Base-by-base conservation (phyloP, 1,140 invertebrate species). In the Drosophila pallidifrons region DNA sequence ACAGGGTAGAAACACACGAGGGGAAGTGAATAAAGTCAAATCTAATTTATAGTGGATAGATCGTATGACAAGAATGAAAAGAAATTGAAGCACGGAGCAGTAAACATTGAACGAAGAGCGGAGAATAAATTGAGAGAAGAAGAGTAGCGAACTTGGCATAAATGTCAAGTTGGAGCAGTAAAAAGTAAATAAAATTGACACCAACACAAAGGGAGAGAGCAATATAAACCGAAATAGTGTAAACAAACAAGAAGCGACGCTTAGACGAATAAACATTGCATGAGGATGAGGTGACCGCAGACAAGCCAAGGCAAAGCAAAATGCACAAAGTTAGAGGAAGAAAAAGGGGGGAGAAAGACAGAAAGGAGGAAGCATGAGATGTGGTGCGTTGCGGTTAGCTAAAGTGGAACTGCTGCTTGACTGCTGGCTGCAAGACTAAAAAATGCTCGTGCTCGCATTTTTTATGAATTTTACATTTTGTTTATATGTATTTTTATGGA, bases 251-350 rank as follows among this genome's bases (percentile, higher is more conserved):
- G 55, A 77, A 82, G 61, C 82, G 69, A 72, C 59, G 79, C 82
- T 87, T 87, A 79, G 79, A 57, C 69, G 81, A 87, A 87, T 82
- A 86, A 87, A 86, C 79, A 87, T 60, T 68, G 77, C 67, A 65
- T 61, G 61, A 28, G 52, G 41, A 67, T 45, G 11, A n/a, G 47
- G 61, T 43, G 58, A 78, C 72, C 45, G 65, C 76, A 61, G 61
- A 67, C 55, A 47, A 28, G 32, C 72, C 63, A 38, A 38, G 4
- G 52, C 13, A 30, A 38, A 38, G 35, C 13, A 20, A 68, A 68
- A 60, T 71, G 67, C 57, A 69, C 7, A 69, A 47, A 47, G 15
- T 10, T 1, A 30, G 20, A 8, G 13, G 30, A 10, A 51, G 10
- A n/a, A 1, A 45, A 47, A 46, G n/a, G 32, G 7, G 8, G 30